Evolutionary conservation across 2,888 invertebrate genomes (phyloP).

Genomic region (Lithodes maja): DNA sequence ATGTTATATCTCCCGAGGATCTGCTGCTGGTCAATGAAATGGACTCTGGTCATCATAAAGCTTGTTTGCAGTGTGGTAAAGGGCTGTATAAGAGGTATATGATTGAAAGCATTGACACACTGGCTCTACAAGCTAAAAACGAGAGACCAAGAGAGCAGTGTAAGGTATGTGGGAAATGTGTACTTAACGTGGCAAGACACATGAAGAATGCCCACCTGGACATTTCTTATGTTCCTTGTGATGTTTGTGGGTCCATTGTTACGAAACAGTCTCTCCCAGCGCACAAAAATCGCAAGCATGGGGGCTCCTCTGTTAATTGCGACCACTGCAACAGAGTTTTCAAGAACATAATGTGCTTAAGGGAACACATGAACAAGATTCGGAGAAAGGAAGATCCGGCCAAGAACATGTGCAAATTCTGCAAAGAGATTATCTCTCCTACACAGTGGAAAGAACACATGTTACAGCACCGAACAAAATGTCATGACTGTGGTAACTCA

Average conservation of each 20-base stretch:
- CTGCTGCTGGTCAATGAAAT: slow-evolving; percentile 29
- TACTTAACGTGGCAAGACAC: slow-evolving; percentile 47
- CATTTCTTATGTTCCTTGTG: slow-evolving; percentile 50
- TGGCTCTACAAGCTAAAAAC: slow-evolving; percentile 31
- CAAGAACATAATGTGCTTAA: slow-evolving; percentile 57
- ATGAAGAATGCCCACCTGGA: slow-evolving; percentile 47
- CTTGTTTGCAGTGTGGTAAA: slow-evolving; percentile 59
- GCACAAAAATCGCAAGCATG: slow-evolving; percentile 62
- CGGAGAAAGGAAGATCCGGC: slow-evolving; percentile 48
- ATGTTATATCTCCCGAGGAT: slow-evolving; percentile 40
- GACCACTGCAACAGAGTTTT: slow-evolving; percentile 62
- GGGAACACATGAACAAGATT: slow-evolving; percentile 54
- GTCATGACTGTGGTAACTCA: slow-evolving; percentile 50
- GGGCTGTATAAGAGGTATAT: slow-evolving; percentile 58
- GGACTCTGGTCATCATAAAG: slow-evolving; percentile 54
- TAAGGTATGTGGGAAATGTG: slow-evolving; percentile 61
- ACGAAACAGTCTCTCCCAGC: slow-evolving; percentile 53
- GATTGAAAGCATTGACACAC: slow-evolving; percentile 33
- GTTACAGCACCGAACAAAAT: slow-evolving; percentile 41
- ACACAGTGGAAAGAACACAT: slow-evolving; percentile 56
- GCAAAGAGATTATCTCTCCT: slow-evolving; percentile 37
- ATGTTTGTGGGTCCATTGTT: slow-evolving; percentile 41
- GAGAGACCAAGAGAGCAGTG: slow-evolving; percentile 58
- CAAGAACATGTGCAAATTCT: slow-evolving; percentile 50
- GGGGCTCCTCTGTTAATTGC: slow-evolving; percentile 51